Percentiles rank a stretch among this genome's conserved stretches.
Conservation (phyloP, 92 coral and sea anemone species). For the Meandrina meandrites region DNA sequence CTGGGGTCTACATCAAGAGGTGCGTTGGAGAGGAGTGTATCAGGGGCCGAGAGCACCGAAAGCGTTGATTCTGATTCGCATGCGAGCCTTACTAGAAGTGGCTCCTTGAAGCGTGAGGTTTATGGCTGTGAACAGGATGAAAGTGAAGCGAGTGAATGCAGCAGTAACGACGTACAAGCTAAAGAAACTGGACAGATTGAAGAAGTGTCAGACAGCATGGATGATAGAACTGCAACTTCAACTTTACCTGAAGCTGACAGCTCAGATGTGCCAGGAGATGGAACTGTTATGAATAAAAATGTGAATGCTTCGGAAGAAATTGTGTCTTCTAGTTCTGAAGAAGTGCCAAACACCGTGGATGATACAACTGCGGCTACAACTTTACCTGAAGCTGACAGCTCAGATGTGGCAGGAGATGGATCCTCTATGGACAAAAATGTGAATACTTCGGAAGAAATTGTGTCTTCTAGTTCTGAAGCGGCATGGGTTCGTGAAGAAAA, state of each 20-base stretch:
- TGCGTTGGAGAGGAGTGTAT: conserved; percentile 19
- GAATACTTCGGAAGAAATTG: not conserved
- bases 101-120: conserved; percentile 31
- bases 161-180: not conserved
- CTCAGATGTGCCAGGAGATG: not conserved
- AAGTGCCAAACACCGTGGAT: not conserved
- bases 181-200: not conserved
- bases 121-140: conserved; percentile 43
- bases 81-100: not conserved
- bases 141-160: not conserved
- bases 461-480: not conserved
- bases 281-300: not conserved
- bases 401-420: not conserved
- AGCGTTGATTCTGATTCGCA: conserved; percentile 4
- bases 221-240: not conserved
- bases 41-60: conserved; percentile 34
- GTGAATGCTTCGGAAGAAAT: not conserved
- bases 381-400: not conserved
- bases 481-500: not conserved
- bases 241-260: not conserved
- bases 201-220: not conserved
- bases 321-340: not conserved
- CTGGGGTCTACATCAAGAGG: not conserved
- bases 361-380: not conserved
- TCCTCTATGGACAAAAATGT: not conserved